Conservation (phyloP, 2,888 invertebrate species). For the Bimastos eiseni region DNA sequence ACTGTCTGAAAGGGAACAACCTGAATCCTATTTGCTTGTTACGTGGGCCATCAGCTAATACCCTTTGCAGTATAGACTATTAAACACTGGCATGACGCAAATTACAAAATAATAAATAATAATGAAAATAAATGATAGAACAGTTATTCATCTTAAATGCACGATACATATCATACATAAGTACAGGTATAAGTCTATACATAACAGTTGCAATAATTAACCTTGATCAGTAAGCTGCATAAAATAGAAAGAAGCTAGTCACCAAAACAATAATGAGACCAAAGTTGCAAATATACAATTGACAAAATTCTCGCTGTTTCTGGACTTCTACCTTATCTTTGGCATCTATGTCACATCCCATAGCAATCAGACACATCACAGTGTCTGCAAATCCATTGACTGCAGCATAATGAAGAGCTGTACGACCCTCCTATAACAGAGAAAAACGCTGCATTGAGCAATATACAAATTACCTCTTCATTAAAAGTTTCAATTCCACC, state of each 20-base stretch:
- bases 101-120: too few relatives aligned
- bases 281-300: not conserved
- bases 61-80: too few relatives aligned
- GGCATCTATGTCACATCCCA: conserved; percentile 65
- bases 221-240: not conserved
- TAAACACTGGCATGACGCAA: too few relatives aligned
- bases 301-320: not conserved
- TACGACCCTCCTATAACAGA: conserved; percentile 32
- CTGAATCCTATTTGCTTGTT: too few relatives aligned
- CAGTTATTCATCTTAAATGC: too few relatives aligned
- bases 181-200: too few relatives aligned
- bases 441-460: not conserved
- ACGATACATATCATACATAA: too few relatives aligned
- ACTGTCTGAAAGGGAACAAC: not conserved
- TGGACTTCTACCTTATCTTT: conserved; percentile 64
- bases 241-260: not conserved
- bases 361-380: conserved; percentile 63
- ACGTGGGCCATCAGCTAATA: too few relatives aligned
- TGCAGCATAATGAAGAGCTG: conserved; percentile 65
- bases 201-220: not conserved
- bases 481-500: too few relatives aligned
- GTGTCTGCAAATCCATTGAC: conserved; percentile 66
- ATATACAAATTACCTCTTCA: not conserved
- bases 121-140: not conserved
- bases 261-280: not conserved